phyloP scores from a whole-genome alignment of 2,888 invertebrate genomes.

The Netelia melanura region DNA sequence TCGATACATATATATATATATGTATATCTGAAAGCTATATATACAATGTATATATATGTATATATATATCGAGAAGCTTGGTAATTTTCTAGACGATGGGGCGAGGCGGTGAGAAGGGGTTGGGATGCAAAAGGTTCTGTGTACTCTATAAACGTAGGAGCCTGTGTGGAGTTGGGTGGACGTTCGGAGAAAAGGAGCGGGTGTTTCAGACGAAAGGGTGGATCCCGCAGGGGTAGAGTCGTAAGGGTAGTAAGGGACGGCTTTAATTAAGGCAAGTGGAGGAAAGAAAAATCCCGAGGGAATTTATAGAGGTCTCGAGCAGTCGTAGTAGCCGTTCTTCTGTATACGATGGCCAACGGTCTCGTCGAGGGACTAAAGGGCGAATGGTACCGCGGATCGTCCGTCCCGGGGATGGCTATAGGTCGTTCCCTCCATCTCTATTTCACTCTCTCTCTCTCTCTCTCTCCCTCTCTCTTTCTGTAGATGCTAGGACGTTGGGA shows the following conservation, averaged over 20 bases:
- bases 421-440: background rate
- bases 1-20: background rate
- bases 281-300: conserved; percentile 84
- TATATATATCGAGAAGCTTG: background rate
- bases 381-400: conserved; percentile 55
- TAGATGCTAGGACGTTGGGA: conserved; percentile 55
- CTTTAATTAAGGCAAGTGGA: conserved; percentile 84
- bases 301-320: conserved; percentile 83
- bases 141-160: conserved; percentile 28
- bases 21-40: background rate
- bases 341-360: conserved; percentile 48
- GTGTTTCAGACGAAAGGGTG: conserved; percentile 71
- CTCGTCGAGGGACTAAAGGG: conserved; percentile 65
- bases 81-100: conserved; percentile 33
- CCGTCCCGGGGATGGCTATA: conserved; percentile 46
- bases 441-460: conserved; percentile 22
- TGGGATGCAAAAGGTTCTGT: conserved; percentile 6
- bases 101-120: conserved; percentile 23
- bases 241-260: conserved; percentile 80
- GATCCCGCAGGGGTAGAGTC: conserved; percentile 73
- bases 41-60: background rate
- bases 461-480: background rate
- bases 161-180: conserved; percentile 20
- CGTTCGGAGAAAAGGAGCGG: conserved; percentile 57
- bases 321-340: conserved; percentile 52